Conservation (phyloP, 2,113 vertebrate genomes). For the Egretta garzetta region DNA sequence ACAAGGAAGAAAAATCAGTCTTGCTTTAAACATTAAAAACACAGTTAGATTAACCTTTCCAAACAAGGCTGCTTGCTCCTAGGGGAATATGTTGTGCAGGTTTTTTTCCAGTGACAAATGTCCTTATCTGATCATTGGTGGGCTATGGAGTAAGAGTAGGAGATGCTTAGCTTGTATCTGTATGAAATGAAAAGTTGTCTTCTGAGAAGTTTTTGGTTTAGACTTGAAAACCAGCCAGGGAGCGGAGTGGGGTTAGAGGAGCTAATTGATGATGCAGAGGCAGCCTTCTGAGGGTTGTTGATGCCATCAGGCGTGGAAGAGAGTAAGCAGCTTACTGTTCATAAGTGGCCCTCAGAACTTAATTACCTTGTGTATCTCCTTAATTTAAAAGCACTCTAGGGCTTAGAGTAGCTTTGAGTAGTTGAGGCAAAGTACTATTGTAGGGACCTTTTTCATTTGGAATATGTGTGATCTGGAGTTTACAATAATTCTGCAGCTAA, state of each 20-base stretch:
- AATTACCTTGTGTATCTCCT: background rate
- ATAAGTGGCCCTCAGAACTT: background rate
- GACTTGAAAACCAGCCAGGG: background rate
- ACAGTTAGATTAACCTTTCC: background rate
- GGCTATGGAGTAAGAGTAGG: background rate
- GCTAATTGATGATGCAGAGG: background rate
- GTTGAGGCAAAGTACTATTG: background rate
- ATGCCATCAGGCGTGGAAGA: background rate
- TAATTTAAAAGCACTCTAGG: background rate
- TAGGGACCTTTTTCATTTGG: background rate
- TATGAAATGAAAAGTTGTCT: background rate
- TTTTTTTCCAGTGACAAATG: background rate
- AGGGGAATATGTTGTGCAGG: background rate
- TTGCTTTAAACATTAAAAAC: background rate
- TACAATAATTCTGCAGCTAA: background rate
- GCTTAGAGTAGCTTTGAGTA: background rate
- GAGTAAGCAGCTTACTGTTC: background rate
- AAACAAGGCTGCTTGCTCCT: background rate
- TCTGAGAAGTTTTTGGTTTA: background rate
- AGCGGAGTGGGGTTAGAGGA: background rate
- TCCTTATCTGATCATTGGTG: background rate
- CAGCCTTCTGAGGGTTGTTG: background rate
- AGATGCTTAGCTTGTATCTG: slow-evolving; percentile 5
- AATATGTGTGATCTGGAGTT: background rate
- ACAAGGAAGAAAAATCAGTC: background rate